A percentile compares a stretch with the other conserved stretches of the same genome.
These are phyloP conservation scores for Cryptus armator DNA, from an alignment of 2,888 invertebrate species.

Conservation along the genomic window DNA sequence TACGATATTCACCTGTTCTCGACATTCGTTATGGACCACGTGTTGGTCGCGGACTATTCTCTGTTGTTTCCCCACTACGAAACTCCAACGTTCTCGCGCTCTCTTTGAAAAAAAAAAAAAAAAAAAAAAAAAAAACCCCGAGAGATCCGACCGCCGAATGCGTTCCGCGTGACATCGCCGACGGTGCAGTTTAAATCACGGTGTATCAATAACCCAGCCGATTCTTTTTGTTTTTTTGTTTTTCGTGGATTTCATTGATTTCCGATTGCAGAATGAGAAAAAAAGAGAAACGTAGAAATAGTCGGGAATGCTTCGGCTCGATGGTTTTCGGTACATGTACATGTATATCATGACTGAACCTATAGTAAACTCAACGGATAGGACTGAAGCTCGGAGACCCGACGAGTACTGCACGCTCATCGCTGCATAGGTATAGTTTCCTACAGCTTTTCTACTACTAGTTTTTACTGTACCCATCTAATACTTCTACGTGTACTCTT, in stretches of 20 bases:
- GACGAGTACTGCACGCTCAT: slow-evolving; percentile 24
- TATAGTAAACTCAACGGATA: slow-evolving; percentile 5
- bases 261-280: slow-evolving; percentile 79
- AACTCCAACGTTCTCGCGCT: background rate
- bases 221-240: slow-evolving; percentile 66
- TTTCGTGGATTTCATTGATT: slow-evolving; percentile 83
- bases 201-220: slow-evolving; percentile 82
- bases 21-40: slow-evolving; percentile 64
- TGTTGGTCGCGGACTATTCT: slow-evolving; percentile 63
- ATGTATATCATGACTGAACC: background rate
- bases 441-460: slow-evolving; percentile 10
- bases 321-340: slow-evolving; percentile 12
- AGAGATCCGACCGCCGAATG: slow-evolving; percentile 32
- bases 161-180: slow-evolving; percentile 66
- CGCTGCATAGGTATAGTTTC: slow-evolving; percentile 6
- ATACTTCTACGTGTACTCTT: slow-evolving; percentile 25
- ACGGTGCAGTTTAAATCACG: slow-evolving; percentile 80
- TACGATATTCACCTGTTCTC: slow-evolving; percentile 49
- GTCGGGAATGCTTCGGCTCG: slow-evolving; percentile 59
- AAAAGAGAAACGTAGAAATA: slow-evolving; percentile 42
- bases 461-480: slow-evolving; percentile 24
- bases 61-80: slow-evolving; percentile 11
- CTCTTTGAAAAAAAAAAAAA: slow-evolving; percentile 65
- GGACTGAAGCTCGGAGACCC: background rate
- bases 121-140: slow-evolving; percentile 8